phyloP scores from a whole-genome alignment of 2,113 vertebrate species.

The Ondatra zibethicus region DNA sequence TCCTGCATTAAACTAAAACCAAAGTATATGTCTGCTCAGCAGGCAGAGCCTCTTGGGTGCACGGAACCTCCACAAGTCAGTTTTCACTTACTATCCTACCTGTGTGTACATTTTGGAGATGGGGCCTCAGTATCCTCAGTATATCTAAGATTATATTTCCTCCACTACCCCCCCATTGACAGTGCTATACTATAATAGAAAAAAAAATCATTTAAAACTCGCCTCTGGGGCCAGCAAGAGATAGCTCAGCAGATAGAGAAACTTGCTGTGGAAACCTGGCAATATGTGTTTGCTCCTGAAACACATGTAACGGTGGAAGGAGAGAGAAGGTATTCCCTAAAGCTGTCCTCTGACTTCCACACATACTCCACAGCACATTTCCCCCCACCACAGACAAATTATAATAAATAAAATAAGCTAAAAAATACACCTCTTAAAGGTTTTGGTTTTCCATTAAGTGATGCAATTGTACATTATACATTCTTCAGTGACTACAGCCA shows the following conservation, averaged over 20 bases:
- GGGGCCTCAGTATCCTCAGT: not conserved
- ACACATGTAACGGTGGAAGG: not conserved
- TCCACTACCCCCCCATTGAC: too few species aligned
- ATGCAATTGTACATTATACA: not conserved
- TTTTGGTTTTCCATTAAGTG: conserved; percentile 51
- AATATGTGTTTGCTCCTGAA: not conserved
- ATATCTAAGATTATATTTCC: not conserved
- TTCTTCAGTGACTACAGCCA: conserved; percentile 43
- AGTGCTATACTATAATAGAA: not conserved
- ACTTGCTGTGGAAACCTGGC: not conserved
- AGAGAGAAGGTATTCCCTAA: not conserved
- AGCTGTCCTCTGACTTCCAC: not conserved
- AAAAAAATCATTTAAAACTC: not conserved
- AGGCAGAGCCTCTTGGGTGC: not conserved
- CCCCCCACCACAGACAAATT: not conserved
- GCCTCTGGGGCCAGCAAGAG: not conserved
- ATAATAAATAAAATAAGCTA: not conserved
- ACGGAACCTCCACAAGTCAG: not conserved
- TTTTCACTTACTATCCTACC: not conserved
- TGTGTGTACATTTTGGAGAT: not conserved
- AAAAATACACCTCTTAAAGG: conserved; percentile 7
- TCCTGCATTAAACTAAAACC: conserved; percentile 24
- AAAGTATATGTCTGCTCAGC: not conserved
- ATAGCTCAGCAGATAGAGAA: not conserved
- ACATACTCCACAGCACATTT: not conserved